phyloP scores from a whole-genome alignment of 2,113 vertebrate genomes.

The Callaeas wilsoni region DNA sequence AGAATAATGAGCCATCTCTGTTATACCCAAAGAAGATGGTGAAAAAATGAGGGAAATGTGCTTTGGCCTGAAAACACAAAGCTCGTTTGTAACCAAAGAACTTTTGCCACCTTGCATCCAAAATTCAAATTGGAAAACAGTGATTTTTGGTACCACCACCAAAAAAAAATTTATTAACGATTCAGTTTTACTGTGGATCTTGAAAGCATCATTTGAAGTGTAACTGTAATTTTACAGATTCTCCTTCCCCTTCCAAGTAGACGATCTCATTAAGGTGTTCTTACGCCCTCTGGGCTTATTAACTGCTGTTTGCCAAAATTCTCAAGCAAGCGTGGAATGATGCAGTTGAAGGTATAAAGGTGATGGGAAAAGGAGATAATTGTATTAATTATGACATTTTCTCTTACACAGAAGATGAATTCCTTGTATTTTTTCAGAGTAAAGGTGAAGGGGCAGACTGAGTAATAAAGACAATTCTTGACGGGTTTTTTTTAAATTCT shows the following conservation, averaged over 20 bases:
- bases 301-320: slow-evolving; percentile 43
- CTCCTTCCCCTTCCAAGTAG: neutral
- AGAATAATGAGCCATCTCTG: neutral
- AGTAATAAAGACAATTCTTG: neutral
- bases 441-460: neutral
- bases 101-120: neutral
- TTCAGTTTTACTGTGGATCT: neutral
- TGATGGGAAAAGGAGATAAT: neutral
- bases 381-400: neutral
- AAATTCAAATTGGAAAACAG: neutral
- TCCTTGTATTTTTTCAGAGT: neutral
- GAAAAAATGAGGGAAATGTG: neutral
- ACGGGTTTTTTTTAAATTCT: rapidly evolving
- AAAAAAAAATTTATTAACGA: neutral
- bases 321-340: slow-evolving; percentile 50
- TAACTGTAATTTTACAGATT: neutral
- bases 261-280: neutral
- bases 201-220: neutral
- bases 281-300: neutral
- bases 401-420: neutral
- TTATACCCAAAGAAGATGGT: neutral
- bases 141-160: neutral
- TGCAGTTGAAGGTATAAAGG: neutral
- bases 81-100: neutral
- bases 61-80: neutral